Base-by-base conservation (phyloP, 2,888 invertebrate species). In the Melikaiella ostensackeni region DNA sequence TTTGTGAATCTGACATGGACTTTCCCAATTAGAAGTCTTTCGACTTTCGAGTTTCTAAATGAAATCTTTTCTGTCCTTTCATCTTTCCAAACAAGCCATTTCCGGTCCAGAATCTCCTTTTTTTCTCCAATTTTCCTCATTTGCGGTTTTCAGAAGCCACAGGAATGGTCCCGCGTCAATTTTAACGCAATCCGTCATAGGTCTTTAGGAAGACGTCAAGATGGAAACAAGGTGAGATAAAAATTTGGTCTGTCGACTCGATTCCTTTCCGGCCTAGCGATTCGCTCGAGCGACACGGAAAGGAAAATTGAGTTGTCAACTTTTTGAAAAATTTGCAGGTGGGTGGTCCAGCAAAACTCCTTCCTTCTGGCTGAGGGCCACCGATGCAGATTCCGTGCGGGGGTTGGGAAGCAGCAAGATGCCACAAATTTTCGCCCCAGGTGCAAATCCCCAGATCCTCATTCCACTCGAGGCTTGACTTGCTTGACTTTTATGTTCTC, bases 361-460 rank as follows among this genome's bases (percentile, higher is more conserved):
- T 50, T 70, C 70, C 30, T 50, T 70, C 24, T 50, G 19, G 21
- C 19, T 42, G 63, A 35, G n/a, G 35, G 64, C 24, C 57, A 5
- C 57, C 24, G 57, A 57, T 57, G 57, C 57, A 57, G 24, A 21
- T 35, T 63, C 21, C 38, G 21, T 35, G 21, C 11, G 35, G n/a
- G 33, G 21, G 4, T 1, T 4, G n/a, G 35, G 64, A 42, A 35
- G 35, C 9, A 33, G 16, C 9, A 63, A 42, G 64, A 66, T 42
- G 64, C 64, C 30, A 70, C 70, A 19, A 70, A 50, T 70, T 50
- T 70, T 70, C 46, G 70, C 70, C 70, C 70, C 70, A 70, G 70
- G 70, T 70, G 70, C 50, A 50, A 70, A 70, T 70, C 50, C 42
- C 42, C 66, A 2, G 66, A 66, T 27, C 62, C 30, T 61, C 61